Evolutionary conservation across 2,113 vertebrate genomes (phyloP).

Genomic region (Corynorhinus townsendii): DNA sequence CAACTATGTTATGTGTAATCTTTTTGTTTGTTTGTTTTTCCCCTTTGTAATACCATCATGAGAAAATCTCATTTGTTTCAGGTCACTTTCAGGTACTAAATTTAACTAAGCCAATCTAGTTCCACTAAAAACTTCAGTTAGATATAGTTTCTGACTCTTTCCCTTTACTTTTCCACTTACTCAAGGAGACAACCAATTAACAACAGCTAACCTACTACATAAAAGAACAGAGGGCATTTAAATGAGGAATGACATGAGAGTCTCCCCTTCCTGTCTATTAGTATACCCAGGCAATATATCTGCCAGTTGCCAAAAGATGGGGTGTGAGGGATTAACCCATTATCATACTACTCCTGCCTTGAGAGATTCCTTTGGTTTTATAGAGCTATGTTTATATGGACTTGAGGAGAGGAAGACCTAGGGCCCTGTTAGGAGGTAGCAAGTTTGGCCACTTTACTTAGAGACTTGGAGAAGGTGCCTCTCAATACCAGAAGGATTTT

Average conservation of each 20-base stretch:
- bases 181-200: neutral
- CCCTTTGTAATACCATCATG: neutral
- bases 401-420: neutral
- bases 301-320: neutral
- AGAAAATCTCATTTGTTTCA: neutral
- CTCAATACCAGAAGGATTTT: neutral
- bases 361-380: neutral
- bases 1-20: neutral
- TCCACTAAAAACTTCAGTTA: neutral
- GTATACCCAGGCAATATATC: neutral
- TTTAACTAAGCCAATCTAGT: neutral
- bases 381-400: neutral
- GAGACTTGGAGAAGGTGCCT: neutral
- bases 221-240: neutral
- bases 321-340: neutral
- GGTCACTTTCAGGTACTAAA: neutral
- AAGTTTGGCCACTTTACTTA: neutral
- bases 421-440: neutral
- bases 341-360: neutral
- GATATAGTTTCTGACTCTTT: neutral
- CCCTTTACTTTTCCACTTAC: neutral
- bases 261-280: neutral
- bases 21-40: neutral
- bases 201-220: neutral
- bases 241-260: neutral